Conservation (phyloP, 2,797 vertebrate genomes). For the Poeciliopsis gracilis region DNA sequence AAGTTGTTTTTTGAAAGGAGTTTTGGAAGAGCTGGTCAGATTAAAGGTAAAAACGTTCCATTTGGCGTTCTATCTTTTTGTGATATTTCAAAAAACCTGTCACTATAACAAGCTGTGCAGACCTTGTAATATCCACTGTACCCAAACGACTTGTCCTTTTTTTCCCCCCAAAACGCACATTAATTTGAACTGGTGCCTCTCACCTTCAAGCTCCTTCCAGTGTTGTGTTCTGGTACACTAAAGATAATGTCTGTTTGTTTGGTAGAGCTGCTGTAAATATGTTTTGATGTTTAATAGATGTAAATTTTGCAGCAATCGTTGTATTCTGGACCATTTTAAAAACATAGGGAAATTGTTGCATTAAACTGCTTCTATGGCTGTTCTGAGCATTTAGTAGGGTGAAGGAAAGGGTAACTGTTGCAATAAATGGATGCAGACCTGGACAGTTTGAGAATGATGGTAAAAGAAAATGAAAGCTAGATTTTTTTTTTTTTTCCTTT, state of each 20-base stretch:
- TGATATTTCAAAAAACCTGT: not conserved
- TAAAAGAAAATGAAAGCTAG: slow-evolving; percentile 59
- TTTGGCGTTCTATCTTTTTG: not conserved
- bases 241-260: slow-evolving; percentile 77
- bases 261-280: slow-evolving; percentile 57
- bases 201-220: slow-evolving; percentile 49
- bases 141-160: slow-evolving; percentile 2
- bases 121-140: not conserved
- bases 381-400: slow-evolving; percentile 59
- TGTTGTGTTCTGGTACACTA: slow-evolving; percentile 48
- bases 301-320: not conserved
- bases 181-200: slow-evolving; percentile 31
- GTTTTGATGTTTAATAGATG: slow-evolving; percentile 24
- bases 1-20: no score
- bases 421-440: slow-evolving; percentile 58
- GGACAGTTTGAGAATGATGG: slow-evolving; percentile 48
- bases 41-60: not conserved
- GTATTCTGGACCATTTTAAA: slow-evolving; percentile 4
- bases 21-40: not conserved
- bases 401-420: slow-evolving; percentile 50
- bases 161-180: slow-evolving; percentile 18
- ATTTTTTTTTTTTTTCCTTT: slow-evolving; percentile 13
- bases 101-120: not conserved
- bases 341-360: slow-evolving; percentile 28
- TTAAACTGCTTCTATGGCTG: slow-evolving; percentile 62